phyloP scores from a whole-genome alignment of 2,888 invertebrate genomes.

The Mesorhabditis belari region DNA sequence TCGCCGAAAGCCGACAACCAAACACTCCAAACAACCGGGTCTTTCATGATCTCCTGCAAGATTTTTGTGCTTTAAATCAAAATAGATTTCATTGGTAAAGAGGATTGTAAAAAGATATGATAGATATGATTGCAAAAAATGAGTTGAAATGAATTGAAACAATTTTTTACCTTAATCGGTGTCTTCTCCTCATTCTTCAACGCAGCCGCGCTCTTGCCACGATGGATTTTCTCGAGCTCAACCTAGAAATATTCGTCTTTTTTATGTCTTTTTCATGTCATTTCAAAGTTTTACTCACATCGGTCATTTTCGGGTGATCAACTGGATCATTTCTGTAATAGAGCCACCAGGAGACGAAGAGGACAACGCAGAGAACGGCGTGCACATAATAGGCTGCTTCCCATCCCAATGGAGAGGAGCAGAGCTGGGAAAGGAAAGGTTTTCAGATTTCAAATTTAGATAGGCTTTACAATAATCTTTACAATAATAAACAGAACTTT shows the following conservation, averaged over 20 bases:
- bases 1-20: slow-evolving; percentile 41
- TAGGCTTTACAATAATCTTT: too few species aligned
- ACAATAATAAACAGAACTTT: too few species aligned
- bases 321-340: slow-evolving; percentile 32
- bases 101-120: background rate
- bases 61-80: background rate
- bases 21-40: slow-evolving; percentile 34
- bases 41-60: slow-evolving; percentile 21
- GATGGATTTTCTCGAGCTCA: slow-evolving; percentile 34
- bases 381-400: slow-evolving; percentile 35
- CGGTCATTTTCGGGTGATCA: slow-evolving; percentile 33
- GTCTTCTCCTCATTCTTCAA: slow-evolving; percentile 24
- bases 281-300: too few species aligned
- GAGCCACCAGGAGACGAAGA: slow-evolving; percentile 25
- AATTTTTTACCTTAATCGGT: slow-evolving; percentile 15
- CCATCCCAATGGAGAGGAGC: slow-evolving; percentile 36
- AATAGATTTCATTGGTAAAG: background rate
- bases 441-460: too few species aligned
- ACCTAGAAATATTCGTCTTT: too few species aligned
- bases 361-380: slow-evolving; percentile 19
- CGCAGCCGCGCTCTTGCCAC: slow-evolving; percentile 26
- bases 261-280: too few species aligned
- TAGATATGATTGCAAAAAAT: background rate
- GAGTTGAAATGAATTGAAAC: background rate
- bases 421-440: slow-evolving; percentile 20